Conservation (phyloP, 2,888 invertebrate genomes). For the Cryptosula pallasiana region DNA sequence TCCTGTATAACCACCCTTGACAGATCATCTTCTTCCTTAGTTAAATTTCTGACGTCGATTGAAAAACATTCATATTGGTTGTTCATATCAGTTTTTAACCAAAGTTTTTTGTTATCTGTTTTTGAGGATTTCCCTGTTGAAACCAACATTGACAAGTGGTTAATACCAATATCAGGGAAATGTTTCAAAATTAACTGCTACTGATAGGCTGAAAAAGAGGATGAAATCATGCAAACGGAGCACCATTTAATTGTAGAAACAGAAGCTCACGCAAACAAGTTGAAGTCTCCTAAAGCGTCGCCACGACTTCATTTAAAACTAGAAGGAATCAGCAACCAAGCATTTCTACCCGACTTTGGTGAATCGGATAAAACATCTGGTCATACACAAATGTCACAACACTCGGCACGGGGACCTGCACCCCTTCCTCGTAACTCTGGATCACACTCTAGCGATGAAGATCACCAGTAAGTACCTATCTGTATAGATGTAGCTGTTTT, state of each 20-base stretch:
- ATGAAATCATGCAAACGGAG: not conserved
- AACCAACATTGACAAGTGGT: too few species aligned
- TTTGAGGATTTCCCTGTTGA: too few species aligned
- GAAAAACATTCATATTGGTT: too few species aligned
- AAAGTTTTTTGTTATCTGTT: too few species aligned
- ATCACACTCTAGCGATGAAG: slow-evolving; percentile 7
- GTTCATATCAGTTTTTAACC: too few species aligned
- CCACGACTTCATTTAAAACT: not conserved
- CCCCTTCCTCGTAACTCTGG: slow-evolving; percentile 4
- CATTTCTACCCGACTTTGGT: not conserved
- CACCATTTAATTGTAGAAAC: not conserved
- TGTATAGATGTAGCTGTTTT: not conserved
- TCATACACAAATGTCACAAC: not conserved
- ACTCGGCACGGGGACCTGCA: slow-evolving; percentile 6
- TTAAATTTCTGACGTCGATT: too few species aligned
- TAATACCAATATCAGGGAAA: too few species aligned
- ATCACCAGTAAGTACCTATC: not conserved
- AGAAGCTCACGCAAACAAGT: not conserved
- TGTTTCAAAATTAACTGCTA: too few species aligned
- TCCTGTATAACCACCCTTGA: too few species aligned
- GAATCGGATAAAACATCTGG: not conserved
- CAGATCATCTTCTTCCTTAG: too few species aligned
- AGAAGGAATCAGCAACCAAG: not conserved
- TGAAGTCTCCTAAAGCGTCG: not conserved
- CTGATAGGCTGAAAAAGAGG: too few species aligned